A percentile compares a stretch with the other conserved stretches of the same genome.
Evolutionary conservation across 2,888 invertebrate genomes (phyloP).

Genomic region (Ophioninae sp.): DNA sequence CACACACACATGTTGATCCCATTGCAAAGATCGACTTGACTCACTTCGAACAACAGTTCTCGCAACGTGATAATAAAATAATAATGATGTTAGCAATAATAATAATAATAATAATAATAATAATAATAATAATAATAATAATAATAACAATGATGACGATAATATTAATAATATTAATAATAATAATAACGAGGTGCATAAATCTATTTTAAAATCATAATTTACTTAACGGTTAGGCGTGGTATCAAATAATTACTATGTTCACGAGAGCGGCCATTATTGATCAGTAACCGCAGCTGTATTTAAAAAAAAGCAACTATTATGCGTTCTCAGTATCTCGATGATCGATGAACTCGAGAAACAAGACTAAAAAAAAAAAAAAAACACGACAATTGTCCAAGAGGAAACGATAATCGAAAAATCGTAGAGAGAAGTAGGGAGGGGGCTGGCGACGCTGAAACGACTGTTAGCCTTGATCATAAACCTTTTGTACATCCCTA

Average conservation of each 20-base stretch:
- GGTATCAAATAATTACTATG: conserved; percentile 61
- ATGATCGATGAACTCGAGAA: not conserved
- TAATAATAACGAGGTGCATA: conserved; percentile 51
- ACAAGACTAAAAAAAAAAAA: not conserved
- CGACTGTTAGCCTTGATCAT: not conserved
- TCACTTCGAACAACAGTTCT: conserved; percentile 47
- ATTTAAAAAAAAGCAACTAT: conserved; percentile 28
- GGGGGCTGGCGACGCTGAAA: not conserved
- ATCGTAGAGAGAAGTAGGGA: not conserved
- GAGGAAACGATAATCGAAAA: not conserved
- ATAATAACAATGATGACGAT: conserved; percentile 63
- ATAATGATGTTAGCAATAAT: conserved; percentile 69
- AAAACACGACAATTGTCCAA: not conserved
- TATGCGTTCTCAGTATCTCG: conserved; percentile 21
- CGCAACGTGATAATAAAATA: conserved; percentile 55
- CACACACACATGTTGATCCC: not conserved
- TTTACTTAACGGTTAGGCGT: conserved; percentile 68
- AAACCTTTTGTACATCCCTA: not conserved
- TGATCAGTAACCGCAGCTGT: conserved; percentile 55
- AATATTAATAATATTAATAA: conserved; percentile 55
- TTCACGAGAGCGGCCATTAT: conserved; percentile 53
- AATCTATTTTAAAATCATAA: conserved; percentile 65
- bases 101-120: conserved; percentile 67
- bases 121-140: conserved; percentile 67
- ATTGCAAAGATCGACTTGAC: conserved; percentile 15